phyloP scores from a whole-genome alignment of 92 coral and sea anemone genomes.

The Meandrina meandrites region DNA sequence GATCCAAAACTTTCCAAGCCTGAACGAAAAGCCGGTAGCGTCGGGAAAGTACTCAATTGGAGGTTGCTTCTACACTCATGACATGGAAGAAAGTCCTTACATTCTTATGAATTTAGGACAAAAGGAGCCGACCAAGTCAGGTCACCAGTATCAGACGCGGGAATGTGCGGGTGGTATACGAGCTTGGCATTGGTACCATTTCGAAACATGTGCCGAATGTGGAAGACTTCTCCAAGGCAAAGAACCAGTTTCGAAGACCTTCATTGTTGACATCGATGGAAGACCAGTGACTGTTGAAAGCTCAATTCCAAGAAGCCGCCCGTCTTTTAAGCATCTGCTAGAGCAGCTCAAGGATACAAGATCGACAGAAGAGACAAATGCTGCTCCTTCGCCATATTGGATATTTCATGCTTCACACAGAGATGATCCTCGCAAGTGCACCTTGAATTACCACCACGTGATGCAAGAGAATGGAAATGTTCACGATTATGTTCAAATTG shows the following conservation, averaged over 20 bases:
- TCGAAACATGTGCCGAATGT: slow-evolving; percentile 21
- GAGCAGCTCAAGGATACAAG: neutral
- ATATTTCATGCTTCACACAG: slow-evolving; percentile 59
- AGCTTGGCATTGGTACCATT: slow-evolving; percentile 51
- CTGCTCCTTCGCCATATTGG: slow-evolving; percentile 27
- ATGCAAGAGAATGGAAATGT: neutral
- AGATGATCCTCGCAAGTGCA: slow-evolving; percentile 45
- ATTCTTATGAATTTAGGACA: slow-evolving; percentile 3
- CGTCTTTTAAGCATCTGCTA: neutral
- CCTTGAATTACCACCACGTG: slow-evolving; percentile 46
- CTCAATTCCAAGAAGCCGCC: slow-evolving; percentile 3
- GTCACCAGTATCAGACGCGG: neutral
- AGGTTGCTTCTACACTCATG: slow-evolving; percentile 40
- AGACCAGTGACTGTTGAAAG: neutral
- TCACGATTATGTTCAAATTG: slow-evolving; percentile 26
- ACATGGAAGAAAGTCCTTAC: slow-evolving; percentile 15
- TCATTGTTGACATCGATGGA: slow-evolving; percentile 9
- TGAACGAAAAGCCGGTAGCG: slow-evolving; percentile 19
- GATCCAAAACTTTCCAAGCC: slow-evolving; percentile 32
- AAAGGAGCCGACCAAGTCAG: neutral
- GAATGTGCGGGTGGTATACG: slow-evolving; percentile 1
- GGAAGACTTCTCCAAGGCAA: slow-evolving; percentile 20
- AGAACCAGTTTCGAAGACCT: neutral
- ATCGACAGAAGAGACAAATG: neutral
- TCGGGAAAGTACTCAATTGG: slow-evolving; percentile 29